These are phyloP conservation scores for Microcebus tavaratra DNA, from an alignment of 2,113 vertebrate species.

Conservation along the genomic window DNA sequence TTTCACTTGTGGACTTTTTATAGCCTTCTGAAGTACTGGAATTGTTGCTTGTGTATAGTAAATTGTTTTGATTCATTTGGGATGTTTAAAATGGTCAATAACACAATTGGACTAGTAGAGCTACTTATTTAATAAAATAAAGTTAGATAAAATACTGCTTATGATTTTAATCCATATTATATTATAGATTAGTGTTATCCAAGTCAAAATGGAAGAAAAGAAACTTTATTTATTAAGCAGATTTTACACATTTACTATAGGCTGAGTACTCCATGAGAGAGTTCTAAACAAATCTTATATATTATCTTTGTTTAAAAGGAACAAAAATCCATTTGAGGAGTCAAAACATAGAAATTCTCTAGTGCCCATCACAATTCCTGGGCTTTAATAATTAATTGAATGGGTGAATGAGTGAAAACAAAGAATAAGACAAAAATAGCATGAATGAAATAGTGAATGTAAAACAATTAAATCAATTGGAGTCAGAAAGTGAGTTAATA, in stretches of 20 bases:
- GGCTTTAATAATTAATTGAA: background rate
- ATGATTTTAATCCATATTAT: background rate
- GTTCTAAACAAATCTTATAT: background rate
- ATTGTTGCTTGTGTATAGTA: background rate
- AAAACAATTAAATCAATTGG: background rate
- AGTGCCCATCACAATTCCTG: background rate
- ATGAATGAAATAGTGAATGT: background rate
- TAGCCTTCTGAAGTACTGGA: background rate
- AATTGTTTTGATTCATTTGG: background rate
- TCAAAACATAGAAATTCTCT: background rate
- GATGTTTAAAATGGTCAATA: background rate
- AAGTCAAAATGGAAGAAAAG: background rate
- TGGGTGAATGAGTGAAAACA: background rate
- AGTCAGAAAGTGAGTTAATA: background rate
- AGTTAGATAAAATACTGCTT: background rate
- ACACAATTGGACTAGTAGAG: background rate
- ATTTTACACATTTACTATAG: background rate
- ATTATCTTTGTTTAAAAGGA: background rate
- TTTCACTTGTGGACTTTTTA: conserved; percentile 1
- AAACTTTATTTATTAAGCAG: background rate
- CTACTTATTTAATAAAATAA: background rate
- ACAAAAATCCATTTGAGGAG: background rate
- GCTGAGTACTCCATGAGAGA: background rate
- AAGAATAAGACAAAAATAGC: background rate
- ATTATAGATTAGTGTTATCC: background rate